Base-by-base conservation (phyloP, 2,113 vertebrate genomes). In the Apaloderma vittatum region DNA sequence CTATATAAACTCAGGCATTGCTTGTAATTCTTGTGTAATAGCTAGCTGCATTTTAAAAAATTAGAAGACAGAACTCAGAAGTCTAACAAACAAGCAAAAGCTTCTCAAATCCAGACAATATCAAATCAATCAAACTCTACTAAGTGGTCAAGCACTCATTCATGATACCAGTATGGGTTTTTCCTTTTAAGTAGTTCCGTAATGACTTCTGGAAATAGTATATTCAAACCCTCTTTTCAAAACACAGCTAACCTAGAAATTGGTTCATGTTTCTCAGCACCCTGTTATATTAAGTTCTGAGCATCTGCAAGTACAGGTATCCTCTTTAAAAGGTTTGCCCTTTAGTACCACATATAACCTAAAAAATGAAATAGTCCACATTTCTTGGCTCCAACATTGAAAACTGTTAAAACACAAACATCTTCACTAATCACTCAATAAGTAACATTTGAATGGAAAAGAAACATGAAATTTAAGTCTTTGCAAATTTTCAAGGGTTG, bases 101-200 rank as follows among this genome's bases (percentile, higher is more conserved):
- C 11, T 81, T 89, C 68, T 77, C 68, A 81, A 89, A 90, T 40
- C 20, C 86, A 75, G 34, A 63, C 7, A 2, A 48, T 19, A 67
- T 6, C 19, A 78, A 49, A 54, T 32, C 15, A n/a, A 61, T 49
- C 11, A 34, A 81, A 85, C 43, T 58, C 51, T 71, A 51, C 15
- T 26, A 85, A 68, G 32, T 23, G 11, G 24, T 34, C 34, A 75
- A 74, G 19, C 27, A 74, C 16, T 78, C 19, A 82, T 40, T 59
- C 15, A 30, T 8, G 1, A 1, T 46, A 27, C 24, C 34, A 67
- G 10, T 24, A 24, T 5, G 4, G 7, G 0, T 0, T 43, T 58
- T 37, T 27, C 26, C 3, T 70, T 65, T 54, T 11, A 40, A 8
- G 8, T 17, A 57, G 3, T 57, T 94, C 63, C 2, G 1, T 36